A percentile compares a stretch with the other conserved stretches of the same genome.
Evolutionary conservation across 2,888 invertebrate genomes (phyloP).

Genomic region (Azorinus chamasolen): DNA sequence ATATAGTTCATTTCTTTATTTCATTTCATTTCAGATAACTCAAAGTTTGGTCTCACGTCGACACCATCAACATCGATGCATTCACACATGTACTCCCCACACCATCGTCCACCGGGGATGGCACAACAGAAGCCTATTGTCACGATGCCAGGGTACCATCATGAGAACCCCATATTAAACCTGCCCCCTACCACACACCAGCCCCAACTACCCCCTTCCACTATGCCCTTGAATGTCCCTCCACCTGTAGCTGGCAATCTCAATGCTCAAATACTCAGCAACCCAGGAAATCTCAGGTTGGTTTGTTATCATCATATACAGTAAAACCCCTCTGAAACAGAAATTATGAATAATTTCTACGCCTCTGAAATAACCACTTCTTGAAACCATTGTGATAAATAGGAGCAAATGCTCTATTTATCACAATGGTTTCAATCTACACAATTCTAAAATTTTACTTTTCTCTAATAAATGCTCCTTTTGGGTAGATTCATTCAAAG

Average conservation of each 20-base stretch:
- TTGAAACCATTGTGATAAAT: no score
- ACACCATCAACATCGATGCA: slow-evolving; percentile 65
- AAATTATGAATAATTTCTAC: no score
- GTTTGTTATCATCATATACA: no score
- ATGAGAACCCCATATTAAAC: slow-evolving; percentile 80
- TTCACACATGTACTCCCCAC: slow-evolving; percentile 72
- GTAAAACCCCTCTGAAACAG: no score
- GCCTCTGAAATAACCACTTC: no score
- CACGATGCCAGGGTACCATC: slow-evolving; percentile 64
- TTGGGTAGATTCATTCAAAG: no score
- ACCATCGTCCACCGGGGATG: slow-evolving; percentile 70
- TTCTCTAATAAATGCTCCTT: no score
- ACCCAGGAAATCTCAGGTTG: slow-evolving; percentile 76
- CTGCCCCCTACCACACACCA: slow-evolving; percentile 65
- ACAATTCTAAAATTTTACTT: no score
- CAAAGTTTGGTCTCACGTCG: slow-evolving; percentile 57
- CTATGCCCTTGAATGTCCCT: slow-evolving; percentile 65
- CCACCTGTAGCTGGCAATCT: slow-evolving; percentile 73
- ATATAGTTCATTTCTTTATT: no score
- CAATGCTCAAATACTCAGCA: slow-evolving; percentile 67
- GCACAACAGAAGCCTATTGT: slow-evolving; percentile 53
- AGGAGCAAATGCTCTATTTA: no score
- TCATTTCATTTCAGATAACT: slow-evolving; percentile 54
- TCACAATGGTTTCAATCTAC: no score
- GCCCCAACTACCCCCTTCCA: slow-evolving; percentile 64